phyloP scores from a whole-genome alignment of 2,888 invertebrate genomes.

The Adineta ricciae region DNA sequence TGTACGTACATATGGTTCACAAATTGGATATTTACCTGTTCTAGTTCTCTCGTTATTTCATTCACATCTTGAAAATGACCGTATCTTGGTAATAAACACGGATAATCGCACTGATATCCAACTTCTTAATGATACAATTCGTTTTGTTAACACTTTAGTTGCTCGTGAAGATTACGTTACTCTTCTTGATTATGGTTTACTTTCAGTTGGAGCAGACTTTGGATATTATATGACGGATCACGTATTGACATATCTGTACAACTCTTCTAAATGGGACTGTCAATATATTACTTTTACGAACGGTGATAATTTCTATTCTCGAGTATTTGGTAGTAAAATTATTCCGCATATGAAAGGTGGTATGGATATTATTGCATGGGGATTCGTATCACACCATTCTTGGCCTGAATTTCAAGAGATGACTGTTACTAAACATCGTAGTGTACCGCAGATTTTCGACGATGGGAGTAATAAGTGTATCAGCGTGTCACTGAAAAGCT shows the following conservation, averaged over 20 bases:
- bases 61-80: not conserved
- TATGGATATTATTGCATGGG: not conserved
- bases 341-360: not conserved
- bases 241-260: not conserved
- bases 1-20: not conserved
- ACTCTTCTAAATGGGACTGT: not conserved
- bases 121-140: not conserved
- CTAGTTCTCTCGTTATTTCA: not conserved
- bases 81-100: not conserved
- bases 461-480: not conserved
- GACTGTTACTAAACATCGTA: not conserved
- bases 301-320: not conserved
- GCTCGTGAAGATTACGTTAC: not conserved
- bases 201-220: not conserved
- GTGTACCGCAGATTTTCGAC: not conserved
- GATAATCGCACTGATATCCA: not conserved
- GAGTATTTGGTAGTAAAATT: not conserved
- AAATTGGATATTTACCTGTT: not conserved
- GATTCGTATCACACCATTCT: not conserved
- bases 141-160: not conserved
- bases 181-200: not conserved
- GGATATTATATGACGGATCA: not conserved
- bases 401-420: not conserved
- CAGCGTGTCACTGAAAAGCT: not conserved
- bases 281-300: not conserved